Evolutionary conservation across 2,888 invertebrate species (phyloP).

Genomic region (Calameuta pallipes): DNA sequence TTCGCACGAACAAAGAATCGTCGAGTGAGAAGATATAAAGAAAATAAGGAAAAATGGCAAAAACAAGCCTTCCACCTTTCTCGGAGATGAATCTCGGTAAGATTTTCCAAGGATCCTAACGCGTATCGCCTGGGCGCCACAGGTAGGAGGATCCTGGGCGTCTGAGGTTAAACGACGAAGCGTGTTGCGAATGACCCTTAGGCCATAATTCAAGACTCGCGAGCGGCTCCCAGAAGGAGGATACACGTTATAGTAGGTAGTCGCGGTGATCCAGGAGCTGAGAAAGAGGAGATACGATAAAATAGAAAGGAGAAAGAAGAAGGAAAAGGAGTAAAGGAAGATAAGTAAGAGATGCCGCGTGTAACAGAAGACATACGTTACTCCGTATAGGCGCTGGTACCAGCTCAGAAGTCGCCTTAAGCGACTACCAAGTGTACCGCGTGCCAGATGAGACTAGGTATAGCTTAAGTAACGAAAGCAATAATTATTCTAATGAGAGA

Average conservation of each 20-base stretch:
- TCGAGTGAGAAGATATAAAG: no score
- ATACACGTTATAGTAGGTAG: not conserved
- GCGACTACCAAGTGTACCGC: conserved; percentile 27
- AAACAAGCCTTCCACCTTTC: no score
- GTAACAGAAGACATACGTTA: conserved; percentile 8
- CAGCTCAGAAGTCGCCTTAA: conserved; percentile 28
- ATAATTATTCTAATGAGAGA: conserved; percentile 49
- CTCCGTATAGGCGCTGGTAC: conserved; percentile 13
- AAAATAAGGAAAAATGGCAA: no score
- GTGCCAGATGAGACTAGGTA: not conserved
- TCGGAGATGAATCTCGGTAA: no score
- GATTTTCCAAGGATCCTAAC: no score
- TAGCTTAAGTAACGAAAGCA: conserved; percentile 29
- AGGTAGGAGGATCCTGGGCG: not conserved
- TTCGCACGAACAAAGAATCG: no score
- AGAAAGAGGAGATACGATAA: not conserved
- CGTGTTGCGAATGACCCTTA: conserved; percentile 61
- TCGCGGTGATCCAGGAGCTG: conserved; percentile 19
- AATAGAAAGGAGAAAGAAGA: no score
- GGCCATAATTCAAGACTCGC: conserved; percentile 57
- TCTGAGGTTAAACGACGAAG: conserved; percentile 62
- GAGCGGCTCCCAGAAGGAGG: conserved; percentile 29
- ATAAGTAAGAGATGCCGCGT: conserved; percentile 21
- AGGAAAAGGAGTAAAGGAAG: conserved; percentile 15
- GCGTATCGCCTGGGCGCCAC: no score